Percentiles rank a stretch among this genome's conserved stretches.
Evolutionary conservation across 2,797 vertebrate genomes (phyloP).

Genomic region (Telmatherina bonti): DNA sequence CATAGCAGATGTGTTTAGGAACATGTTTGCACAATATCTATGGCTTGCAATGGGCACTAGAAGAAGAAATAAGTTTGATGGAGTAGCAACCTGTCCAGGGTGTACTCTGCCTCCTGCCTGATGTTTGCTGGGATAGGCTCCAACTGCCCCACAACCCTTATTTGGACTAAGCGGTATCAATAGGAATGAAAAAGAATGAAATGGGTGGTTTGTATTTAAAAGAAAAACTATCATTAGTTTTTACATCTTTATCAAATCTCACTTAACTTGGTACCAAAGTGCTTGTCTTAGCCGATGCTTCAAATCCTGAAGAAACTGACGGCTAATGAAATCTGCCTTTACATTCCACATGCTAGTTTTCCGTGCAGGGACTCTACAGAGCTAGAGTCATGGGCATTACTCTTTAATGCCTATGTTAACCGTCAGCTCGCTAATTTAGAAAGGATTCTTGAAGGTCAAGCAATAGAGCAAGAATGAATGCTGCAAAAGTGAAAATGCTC

Average conservation of each 20-base stretch:
- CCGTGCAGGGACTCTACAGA: slow-evolving; percentile 55
- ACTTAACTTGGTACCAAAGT: slow-evolving; percentile 21
- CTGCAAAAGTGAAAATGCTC: slow-evolving; percentile 48
- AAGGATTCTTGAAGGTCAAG: slow-evolving; percentile 70
- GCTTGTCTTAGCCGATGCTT: slow-evolving; percentile 45
- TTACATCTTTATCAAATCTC: neutral
- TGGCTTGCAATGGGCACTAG: too few species aligned
- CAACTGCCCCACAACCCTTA: too few species aligned
- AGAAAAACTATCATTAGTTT: neutral
- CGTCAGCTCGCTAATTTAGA: slow-evolving; percentile 64
- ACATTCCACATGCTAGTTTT: slow-evolving; percentile 46
- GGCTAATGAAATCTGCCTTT: slow-evolving; percentile 66
- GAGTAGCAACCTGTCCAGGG: too few species aligned
- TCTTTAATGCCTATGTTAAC: slow-evolving; percentile 71
- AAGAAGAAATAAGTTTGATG: too few species aligned
- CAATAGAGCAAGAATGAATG: slow-evolving; percentile 52
- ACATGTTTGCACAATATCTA: too few species aligned
- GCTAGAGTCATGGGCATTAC: slow-evolving; percentile 51
- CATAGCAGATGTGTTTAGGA: neutral
- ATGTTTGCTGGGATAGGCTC: too few species aligned
- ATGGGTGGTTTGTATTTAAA: too few species aligned
- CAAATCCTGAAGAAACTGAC: slow-evolving; percentile 52
- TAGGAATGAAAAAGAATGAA: too few species aligned
- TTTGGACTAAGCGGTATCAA: too few species aligned
- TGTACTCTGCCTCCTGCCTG: too few species aligned